Conservation (phyloP, 2,888 invertebrate species). For the Caenorhabditis sinica region DNA sequence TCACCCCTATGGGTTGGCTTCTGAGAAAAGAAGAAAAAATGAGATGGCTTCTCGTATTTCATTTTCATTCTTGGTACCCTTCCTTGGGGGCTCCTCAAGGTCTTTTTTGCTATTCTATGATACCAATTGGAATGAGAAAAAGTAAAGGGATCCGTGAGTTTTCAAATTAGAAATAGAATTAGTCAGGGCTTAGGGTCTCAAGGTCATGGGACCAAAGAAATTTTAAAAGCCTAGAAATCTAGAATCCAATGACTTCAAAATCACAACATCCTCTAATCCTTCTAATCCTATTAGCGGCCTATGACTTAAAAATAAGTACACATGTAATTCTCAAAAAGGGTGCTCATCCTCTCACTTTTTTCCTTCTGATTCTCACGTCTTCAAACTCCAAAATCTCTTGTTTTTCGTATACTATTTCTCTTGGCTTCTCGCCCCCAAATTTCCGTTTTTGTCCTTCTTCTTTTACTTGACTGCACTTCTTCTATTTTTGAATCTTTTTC, state of each 20-base stretch:
- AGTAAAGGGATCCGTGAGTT: too few species aligned
- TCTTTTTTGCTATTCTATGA: too few species aligned
- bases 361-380: background rate
- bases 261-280: too few species aligned
- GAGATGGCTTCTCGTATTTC: constrained; percentile 28
- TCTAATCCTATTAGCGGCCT: background rate
- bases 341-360: background rate
- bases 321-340: background rate
- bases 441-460: constrained; percentile 26
- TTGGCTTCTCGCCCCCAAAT: constrained; percentile 21
- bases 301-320: background rate
- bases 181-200: background rate
- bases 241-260: background rate
- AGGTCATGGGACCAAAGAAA: too few species aligned
- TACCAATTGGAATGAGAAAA: too few species aligned
- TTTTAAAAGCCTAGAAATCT: background rate
- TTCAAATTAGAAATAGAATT: too few species aligned
- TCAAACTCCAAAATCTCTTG: background rate
- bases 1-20: too few species aligned
- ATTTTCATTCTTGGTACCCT: background rate
- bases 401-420: constrained; percentile 16
- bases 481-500: background rate
- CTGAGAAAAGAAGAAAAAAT: background rate
- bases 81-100: background rate
- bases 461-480: constrained; percentile 20